Conservation (phyloP, 2,888 invertebrate genomes). For the Sminthurides aquaticus region DNA sequence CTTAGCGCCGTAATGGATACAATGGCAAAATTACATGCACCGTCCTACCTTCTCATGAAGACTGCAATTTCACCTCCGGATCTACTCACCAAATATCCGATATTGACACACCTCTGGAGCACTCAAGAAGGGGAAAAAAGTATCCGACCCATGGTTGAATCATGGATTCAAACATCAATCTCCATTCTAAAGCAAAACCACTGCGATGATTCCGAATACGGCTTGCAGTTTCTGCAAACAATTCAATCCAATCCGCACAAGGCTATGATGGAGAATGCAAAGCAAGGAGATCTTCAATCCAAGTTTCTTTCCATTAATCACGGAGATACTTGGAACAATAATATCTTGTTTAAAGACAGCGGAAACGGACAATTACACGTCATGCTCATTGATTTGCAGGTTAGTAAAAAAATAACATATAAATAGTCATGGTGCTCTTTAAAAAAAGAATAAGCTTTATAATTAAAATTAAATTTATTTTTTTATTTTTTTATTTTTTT, state of each 20-base stretch:
- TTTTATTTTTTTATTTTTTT: too few species aligned
- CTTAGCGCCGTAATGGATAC: too few species aligned
- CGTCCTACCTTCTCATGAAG: constrained; percentile 7
- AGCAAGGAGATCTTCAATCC: neutral
- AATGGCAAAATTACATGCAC: constrained; percentile 16
- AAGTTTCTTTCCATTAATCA: neutral
- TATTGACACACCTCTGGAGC: neutral
- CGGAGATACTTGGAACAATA: constrained; percentile 4
- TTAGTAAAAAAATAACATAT: too few species aligned
- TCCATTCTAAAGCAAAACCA: neutral
- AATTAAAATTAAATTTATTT: too few species aligned
- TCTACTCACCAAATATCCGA: neutral
- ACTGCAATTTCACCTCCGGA: neutral
- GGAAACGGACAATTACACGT: neutral
- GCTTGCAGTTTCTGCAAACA: neutral
- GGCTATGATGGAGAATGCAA: too few species aligned
- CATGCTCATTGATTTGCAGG: neutral
- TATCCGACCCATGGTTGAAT: neutral
- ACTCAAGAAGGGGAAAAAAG: too few species aligned
- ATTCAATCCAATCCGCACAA: neutral
- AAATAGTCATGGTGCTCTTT: too few species aligned
- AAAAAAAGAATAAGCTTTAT: too few species aligned
- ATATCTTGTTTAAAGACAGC: neutral
- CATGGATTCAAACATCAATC: neutral
- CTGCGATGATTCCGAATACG: neutral